Percentiles rank a stretch among this genome's conserved stretches.
Conservation (phyloP, 2,888 invertebrate genomes). For the Nomada fucata region DNA sequence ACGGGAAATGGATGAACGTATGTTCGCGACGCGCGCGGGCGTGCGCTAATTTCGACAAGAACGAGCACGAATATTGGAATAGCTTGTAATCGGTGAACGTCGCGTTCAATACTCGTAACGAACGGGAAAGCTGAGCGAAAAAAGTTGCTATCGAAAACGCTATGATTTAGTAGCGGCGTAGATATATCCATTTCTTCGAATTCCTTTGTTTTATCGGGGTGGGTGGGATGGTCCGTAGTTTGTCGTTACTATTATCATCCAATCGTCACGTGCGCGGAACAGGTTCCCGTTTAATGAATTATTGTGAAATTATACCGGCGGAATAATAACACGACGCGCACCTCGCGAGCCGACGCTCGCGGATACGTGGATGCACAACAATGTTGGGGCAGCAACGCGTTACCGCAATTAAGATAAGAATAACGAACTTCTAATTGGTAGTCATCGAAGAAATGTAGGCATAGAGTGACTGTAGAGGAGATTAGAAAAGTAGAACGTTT, state of each 20-base stretch:
- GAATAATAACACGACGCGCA: constrained; percentile 22
- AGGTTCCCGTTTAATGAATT: constrained; percentile 15
- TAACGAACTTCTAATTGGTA: constrained; percentile 61
- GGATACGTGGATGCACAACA: constrained; percentile 26
- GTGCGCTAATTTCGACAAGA: neutral
- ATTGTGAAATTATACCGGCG: constrained; percentile 8
- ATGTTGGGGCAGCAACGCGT: constrained; percentile 35
- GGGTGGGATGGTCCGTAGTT: too few species aligned
- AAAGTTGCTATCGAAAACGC: too few species aligned
- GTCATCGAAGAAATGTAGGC: constrained; percentile 45
- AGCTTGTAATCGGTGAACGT: neutral
- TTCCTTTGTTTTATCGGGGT: neutral
- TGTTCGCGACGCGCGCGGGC: neutral
- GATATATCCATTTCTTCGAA: neutral
- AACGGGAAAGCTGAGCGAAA: too few species aligned
- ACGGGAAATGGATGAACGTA: neutral
- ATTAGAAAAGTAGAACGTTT: constrained; percentile 71
- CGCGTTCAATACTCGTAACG: neutral
- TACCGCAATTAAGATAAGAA: constrained; percentile 59
- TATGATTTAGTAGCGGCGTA: neutral
- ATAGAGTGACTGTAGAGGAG: constrained; percentile 44
- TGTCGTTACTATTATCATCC: constrained; percentile 22
- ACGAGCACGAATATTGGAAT: neutral
- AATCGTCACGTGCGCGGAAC: constrained; percentile 19
- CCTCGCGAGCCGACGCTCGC: neutral